Percentiles rank a stretch among this genome's conserved stretches.
phyloP scores from a whole-genome alignment of 2,888 invertebrate genomes.

The Byasa hedistus region DNA sequence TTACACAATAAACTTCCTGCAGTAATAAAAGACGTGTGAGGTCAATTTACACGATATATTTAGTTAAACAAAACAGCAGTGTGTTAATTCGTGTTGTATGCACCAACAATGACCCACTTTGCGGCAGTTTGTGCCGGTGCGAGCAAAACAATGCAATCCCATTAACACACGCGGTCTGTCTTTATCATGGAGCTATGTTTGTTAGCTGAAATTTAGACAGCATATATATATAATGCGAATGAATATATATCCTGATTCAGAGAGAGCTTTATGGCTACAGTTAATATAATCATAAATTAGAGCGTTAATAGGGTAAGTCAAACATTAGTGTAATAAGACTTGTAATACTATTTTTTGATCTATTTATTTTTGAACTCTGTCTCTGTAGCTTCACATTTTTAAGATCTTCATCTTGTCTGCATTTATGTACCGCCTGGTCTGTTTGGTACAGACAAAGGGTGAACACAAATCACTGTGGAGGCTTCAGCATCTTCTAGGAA shows the following conservation, averaged over 20 bases:
- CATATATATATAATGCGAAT: constrained; percentile 5
- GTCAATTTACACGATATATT: constrained; percentile 39
- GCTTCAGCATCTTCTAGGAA: too few species aligned
- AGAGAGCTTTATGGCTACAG: too few species aligned
- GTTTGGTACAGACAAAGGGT: too few species aligned
- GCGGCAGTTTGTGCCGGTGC: constrained; percentile 41
- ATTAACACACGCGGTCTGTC: constrained; percentile 49
- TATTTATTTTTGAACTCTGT: too few species aligned
- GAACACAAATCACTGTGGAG: too few species aligned
- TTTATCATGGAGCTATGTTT: constrained; percentile 46
- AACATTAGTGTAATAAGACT: too few species aligned
- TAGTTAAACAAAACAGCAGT: constrained; percentile 29
- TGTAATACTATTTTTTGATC: too few species aligned
- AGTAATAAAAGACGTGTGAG: constrained; percentile 22
- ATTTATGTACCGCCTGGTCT: too few species aligned
- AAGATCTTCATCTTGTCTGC: too few species aligned
- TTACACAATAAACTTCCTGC: constrained; percentile 1
- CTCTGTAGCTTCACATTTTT: too few species aligned
- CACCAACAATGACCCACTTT: constrained; percentile 47
- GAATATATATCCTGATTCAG: not conserved
- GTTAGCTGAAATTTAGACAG: constrained; percentile 40
- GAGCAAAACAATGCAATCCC: constrained; percentile 52
- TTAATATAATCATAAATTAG: too few species aligned
- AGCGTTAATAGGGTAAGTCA: too few species aligned
- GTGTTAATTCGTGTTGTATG: constrained; percentile 36